Evolutionary conservation across 2,888 invertebrate species (phyloP).

Genomic region (Hirtodrosophila alboralis): DNA sequence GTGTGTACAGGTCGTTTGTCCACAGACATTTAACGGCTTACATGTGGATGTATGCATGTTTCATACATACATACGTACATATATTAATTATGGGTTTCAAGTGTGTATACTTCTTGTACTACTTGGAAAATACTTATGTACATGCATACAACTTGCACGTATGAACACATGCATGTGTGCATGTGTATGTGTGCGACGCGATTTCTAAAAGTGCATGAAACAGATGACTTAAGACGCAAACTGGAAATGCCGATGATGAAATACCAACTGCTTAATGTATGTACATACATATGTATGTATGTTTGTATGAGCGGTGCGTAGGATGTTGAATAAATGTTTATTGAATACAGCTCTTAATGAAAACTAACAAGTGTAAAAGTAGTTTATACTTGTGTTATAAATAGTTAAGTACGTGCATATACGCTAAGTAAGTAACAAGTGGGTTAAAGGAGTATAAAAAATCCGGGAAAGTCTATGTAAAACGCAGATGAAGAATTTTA

Average conservation of each 20-base stretch:
- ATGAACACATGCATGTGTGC: constrained; percentile 4
- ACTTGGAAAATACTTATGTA: constrained; percentile 46
- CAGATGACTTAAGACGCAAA: constrained; percentile 63
- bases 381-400: background rate
- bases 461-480: no score
- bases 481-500: no score
- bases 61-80: constrained; percentile 18
- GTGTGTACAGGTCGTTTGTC: constrained; percentile 22
- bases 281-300: constrained; percentile 1
- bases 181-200: constrained; percentile 22
- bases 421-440: no score
- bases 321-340: constrained; percentile 12
- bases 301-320: constrained; percentile 26
- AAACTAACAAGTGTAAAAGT: no score
- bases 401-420: no score
- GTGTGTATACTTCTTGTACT: constrained; percentile 56
- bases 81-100: constrained; percentile 64
- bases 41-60: constrained; percentile 18
- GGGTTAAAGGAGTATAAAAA: no score
- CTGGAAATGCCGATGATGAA: constrained; percentile 55
- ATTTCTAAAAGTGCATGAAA: constrained; percentile 59
- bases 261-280: constrained; percentile 30
- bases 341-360: background rate
- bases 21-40: constrained; percentile 36
- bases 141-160: constrained; percentile 12